These are phyloP conservation scores for Gambusia holbrooki DNA, from an alignment of 2,113 vertebrate species.

Conservation along the genomic window DNA sequence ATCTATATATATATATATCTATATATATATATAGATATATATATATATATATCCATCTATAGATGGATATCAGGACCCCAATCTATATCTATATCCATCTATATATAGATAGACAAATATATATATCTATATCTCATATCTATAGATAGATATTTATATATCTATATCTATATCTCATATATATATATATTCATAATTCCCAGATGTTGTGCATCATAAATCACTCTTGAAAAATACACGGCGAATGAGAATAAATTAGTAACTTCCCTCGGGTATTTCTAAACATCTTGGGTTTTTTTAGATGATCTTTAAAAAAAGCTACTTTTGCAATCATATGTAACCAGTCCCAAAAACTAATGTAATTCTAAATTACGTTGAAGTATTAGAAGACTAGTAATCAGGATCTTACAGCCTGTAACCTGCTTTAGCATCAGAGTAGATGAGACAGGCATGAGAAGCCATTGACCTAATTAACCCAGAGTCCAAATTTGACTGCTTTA, in stretches of 20 bases:
- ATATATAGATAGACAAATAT: too few relatives aligned
- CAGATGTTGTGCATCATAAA: not conserved
- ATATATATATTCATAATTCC: not conserved
- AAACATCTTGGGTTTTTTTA: not conserved
- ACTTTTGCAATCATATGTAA: not conserved
- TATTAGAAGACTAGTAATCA: not conserved
- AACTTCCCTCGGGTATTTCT: not conserved
- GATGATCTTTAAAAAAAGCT: not conserved
- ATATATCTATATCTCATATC: too few relatives aligned
- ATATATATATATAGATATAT: too few relatives aligned
- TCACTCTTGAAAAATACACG: not conserved
- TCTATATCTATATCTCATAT: too few relatives aligned
- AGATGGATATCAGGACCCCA: too few relatives aligned
- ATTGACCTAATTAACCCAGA: conserved; percentile 16
- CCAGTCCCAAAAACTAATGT: not conserved
- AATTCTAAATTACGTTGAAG: not conserved
- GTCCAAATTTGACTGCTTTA: conserved; percentile 1
- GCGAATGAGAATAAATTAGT: not conserved
- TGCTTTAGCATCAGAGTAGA: not conserved
- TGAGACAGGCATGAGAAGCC: not conserved
- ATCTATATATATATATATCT: too few relatives aligned
- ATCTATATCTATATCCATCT: too few relatives aligned
- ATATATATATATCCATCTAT: too few relatives aligned
- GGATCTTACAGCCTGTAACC: not conserved
- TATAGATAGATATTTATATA: too few relatives aligned